Evolutionary conservation across 2,888 invertebrate species (phyloP).

Genomic region (Chalcosyrphus nemorum): DNA sequence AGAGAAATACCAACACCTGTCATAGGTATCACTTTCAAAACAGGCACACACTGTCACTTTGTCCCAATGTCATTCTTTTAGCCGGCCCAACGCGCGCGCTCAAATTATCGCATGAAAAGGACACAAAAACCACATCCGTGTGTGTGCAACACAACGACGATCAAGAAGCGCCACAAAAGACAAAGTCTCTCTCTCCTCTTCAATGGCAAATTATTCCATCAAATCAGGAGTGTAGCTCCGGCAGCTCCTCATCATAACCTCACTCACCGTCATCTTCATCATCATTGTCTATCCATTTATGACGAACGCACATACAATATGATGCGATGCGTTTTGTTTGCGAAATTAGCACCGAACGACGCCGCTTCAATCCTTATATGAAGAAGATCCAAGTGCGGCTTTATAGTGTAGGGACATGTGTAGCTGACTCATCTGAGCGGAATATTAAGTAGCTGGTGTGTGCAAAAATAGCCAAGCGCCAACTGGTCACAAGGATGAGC

Average conservation of each 20-base stretch:
- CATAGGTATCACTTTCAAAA: conserved; percentile 75
- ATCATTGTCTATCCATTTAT: conserved; percentile 70
- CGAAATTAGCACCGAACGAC: conserved; percentile 59
- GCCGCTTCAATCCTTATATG: too few relatives aligned
- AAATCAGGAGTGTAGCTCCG: conserved; percentile 32
- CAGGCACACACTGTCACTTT: conserved; percentile 75
- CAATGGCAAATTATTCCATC: conserved; percentile 60
- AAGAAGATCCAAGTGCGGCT: conserved; percentile 16
- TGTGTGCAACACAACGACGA: background rate
- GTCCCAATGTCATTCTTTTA: conserved; percentile 58
- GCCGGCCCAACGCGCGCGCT: conserved; percentile 30
- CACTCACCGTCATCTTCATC: conserved; percentile 58
- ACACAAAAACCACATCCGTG: conserved; percentile 56
- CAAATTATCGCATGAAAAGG: conserved; percentile 61
- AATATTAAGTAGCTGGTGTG: conserved; percentile 78
- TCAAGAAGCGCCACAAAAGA: conserved; percentile 67
- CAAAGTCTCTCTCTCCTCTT: conserved; percentile 29
- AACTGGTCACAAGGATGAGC: conserved; percentile 23
- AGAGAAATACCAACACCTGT: conserved; percentile 74
- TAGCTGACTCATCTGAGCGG: conserved; percentile 78
- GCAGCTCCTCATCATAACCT: conserved; percentile 48
- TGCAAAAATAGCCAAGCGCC: conserved; percentile 45
- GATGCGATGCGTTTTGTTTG: conserved; percentile 63
- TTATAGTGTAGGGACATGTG: conserved; percentile 77
- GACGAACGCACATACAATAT: conserved; percentile 67